Percentiles rank a stretch among this genome's conserved stretches.
Conservation (phyloP, 1,140 invertebrate species). For the Vollenhovia emeryi region DNA sequence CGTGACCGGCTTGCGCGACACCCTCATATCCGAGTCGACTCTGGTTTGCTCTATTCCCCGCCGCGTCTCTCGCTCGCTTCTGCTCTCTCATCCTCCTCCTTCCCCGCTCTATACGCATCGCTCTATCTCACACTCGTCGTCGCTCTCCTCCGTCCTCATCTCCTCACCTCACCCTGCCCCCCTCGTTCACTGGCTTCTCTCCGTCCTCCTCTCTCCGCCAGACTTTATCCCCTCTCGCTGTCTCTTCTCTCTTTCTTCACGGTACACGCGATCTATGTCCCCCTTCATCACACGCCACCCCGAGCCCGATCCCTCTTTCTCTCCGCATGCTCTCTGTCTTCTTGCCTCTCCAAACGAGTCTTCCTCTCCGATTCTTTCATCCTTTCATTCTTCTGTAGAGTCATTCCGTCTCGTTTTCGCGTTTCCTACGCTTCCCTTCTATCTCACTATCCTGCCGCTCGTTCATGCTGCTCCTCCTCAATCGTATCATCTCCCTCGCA, state of each 20-base stretch:
- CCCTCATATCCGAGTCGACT: constrained; percentile 82
- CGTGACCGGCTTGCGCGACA: constrained; percentile 84
- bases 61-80: constrained; percentile 49
- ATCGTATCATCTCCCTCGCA: constrained; percentile 22
- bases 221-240: constrained; percentile 20
- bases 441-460: constrained; percentile 35
- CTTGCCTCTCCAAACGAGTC: constrained; percentile 33
- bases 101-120: neutral
- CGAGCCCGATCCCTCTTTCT: constrained; percentile 61
- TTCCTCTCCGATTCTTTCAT: constrained; percentile 57
- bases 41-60: constrained; percentile 74
- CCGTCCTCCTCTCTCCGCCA: constrained; percentile 36
- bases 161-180: neutral
- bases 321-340: constrained; percentile 55
- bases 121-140: constrained; percentile 14
- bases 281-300: constrained; percentile 56
- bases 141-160: constrained; percentile 15
- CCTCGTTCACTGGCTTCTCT: constrained; percentile 32
- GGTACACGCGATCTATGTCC: constrained; percentile 50
- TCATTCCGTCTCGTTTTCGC: constrained; percentile 42
- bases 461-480: neutral
- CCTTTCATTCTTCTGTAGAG: constrained; percentile 54
- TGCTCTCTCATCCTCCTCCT: constrained; percentile 34
- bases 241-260: constrained; percentile 17
- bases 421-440: constrained; percentile 48